Evolutionary conservation across 2,113 vertebrate genomes (phyloP).

Genomic region (Proteles cristata): DNA sequence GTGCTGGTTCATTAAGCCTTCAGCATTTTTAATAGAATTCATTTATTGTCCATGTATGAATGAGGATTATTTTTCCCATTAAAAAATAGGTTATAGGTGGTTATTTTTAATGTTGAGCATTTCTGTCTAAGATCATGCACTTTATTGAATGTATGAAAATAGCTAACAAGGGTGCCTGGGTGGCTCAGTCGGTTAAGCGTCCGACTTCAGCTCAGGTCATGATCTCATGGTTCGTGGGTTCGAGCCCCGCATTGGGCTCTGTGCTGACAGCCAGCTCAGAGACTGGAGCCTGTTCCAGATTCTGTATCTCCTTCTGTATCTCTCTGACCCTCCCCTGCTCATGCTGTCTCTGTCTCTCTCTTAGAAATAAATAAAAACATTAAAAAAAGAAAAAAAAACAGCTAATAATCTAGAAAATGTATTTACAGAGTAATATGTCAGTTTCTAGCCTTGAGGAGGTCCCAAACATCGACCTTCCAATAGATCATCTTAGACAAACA

Average conservation of each 20-base stretch:
- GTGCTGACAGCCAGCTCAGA: too few species aligned
- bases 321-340: too few species aligned
- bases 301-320: too few species aligned
- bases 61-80: slow-evolving; percentile 71
- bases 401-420: slow-evolving; percentile 40
- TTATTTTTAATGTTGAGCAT: slow-evolving; percentile 66
- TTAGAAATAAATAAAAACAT: too few species aligned
- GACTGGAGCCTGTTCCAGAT: too few species aligned
- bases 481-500: background rate
- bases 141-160: slow-evolving; percentile 37
- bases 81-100: slow-evolving; percentile 46
- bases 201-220: too few species aligned
- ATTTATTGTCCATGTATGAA: slow-evolving; percentile 79
- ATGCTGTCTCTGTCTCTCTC: too few species aligned
- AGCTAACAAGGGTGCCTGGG: background rate
- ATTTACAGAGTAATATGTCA: background rate
- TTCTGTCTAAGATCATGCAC: slow-evolving; percentile 23
- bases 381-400: background rate
- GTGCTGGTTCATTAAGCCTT: slow-evolving; percentile 86
- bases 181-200: too few species aligned
- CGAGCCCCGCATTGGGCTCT: too few species aligned
- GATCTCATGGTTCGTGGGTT: too few species aligned
- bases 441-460: background rate
- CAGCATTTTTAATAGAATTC: slow-evolving; percentile 83
- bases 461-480: background rate